A percentile compares a stretch with the other conserved stretches of the same genome.
These are phyloP conservation scores for Peromyscus nudipes DNA, from an alignment of 2,797 vertebrate genomes.

Conservation along the genomic window DNA sequence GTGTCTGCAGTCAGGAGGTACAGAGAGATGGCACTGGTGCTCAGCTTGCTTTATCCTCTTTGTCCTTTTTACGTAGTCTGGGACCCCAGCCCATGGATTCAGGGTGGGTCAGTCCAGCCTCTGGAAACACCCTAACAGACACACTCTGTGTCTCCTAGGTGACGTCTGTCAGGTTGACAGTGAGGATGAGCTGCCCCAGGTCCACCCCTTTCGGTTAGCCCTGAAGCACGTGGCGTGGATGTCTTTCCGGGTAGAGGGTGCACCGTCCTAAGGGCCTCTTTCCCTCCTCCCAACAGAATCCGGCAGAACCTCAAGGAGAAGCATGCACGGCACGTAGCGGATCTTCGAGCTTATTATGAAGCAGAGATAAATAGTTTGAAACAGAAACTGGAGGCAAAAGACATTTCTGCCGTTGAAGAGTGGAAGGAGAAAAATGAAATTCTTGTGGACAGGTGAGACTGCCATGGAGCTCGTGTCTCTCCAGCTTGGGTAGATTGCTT, in stretches of 20 bases:
- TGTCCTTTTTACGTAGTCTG: neutral
- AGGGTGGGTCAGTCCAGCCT: neutral
- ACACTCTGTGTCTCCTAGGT: neutral
- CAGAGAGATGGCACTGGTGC: neutral
- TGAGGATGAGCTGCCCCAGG: neutral
- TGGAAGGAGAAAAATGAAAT: conserved; percentile 92
- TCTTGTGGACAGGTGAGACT: conserved; percentile 92
- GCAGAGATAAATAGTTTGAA: conserved; percentile 93
- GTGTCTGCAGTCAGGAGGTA: neutral
- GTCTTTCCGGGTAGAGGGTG: neutral
- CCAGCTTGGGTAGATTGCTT: neutral
- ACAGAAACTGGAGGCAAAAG: conserved; percentile 92
- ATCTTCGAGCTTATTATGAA: conserved; percentile 96
- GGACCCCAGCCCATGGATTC: neutral
- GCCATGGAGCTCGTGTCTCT: neutral
- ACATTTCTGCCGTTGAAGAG: conserved; percentile 88
- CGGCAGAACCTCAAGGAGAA: conserved; percentile 97
- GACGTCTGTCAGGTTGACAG: neutral
- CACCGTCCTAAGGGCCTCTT: neutral
- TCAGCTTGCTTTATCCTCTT: neutral
- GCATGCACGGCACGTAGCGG: conserved; percentile 94
- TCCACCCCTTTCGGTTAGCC: neutral
- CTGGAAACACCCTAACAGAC: neutral
- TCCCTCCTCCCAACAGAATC: conserved; percentile 87
- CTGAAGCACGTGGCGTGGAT: neutral